Evolutionary conservation across 2,797 vertebrate species (phyloP).

Genomic region (Eospalax fontanierii): DNA sequence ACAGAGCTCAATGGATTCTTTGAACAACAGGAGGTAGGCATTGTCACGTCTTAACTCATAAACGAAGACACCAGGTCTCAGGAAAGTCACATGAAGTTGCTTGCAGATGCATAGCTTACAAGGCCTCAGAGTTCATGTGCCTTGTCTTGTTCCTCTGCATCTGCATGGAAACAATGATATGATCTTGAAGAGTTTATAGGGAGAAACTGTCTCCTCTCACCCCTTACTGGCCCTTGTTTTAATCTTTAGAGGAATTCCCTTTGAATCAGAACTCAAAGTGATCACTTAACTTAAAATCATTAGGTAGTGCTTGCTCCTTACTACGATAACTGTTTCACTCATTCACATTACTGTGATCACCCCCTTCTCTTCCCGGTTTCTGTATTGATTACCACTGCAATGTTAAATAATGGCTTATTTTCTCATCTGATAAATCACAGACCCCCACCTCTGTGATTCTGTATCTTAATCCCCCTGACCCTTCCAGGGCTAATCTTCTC

Average conservation of each 20-base stretch:
- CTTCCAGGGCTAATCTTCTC: background rate
- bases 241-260: constrained; percentile 18
- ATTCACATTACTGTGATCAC: background rate
- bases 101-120: background rate
- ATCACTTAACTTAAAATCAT: background rate
- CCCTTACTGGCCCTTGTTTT: background rate
- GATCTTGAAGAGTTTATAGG: background rate
- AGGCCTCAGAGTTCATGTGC: background rate
- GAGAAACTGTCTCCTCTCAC: background rate
- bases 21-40: background rate
- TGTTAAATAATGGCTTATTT: background rate
- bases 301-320: no score
- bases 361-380: background rate
- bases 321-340: no score
- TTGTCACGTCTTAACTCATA: background rate
- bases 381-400: background rate
- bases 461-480: background rate
- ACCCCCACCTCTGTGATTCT: background rate
- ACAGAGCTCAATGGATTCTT: background rate
- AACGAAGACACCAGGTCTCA: background rate
- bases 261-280: background rate
- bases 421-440: background rate
- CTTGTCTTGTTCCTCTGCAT: background rate
- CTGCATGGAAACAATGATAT: background rate
- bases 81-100: background rate